Conservation (phyloP, 2,797 vertebrate species). For the Bovichtus variegatus region DNA sequence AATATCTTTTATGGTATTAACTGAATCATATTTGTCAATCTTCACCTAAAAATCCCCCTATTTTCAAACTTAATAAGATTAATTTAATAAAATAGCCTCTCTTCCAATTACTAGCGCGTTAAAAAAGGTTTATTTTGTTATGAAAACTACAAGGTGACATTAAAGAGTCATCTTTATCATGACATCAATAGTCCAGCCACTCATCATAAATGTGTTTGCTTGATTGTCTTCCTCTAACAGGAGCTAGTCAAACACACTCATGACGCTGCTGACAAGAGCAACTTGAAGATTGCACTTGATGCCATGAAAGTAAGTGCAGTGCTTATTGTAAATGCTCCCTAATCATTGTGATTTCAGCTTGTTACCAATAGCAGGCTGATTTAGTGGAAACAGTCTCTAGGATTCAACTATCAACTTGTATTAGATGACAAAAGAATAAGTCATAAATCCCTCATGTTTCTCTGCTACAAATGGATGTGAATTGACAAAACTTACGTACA, state of each 20-base stretch:
- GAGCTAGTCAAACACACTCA: conserved; percentile 94
- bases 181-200: conserved; percentile 23
- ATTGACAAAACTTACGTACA: conserved; percentile 29
- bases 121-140: not conserved
- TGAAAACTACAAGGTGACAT: not conserved
- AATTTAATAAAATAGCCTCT: not conserved
- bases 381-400: conserved; percentile 12
- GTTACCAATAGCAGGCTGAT: conserved; percentile 33
- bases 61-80: not conserved
- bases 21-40: not conserved
- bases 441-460: conserved; percentile 30
- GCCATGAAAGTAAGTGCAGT: conserved; percentile 92
- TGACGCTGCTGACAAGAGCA: conserved; percentile 88
- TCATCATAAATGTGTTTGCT: not conserved
- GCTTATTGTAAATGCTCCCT: conserved; percentile 39
- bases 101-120: not conserved
- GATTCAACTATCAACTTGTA: conserved; percentile 25
- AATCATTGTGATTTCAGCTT: conserved; percentile 58
- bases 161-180: conserved; percentile 20
- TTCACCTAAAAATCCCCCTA: not conserved
- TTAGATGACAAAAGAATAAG: conserved; percentile 11
- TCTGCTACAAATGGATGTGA: not conserved
- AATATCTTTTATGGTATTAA: not conserved
- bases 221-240: conserved; percentile 77
- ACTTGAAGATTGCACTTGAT: conserved; percentile 92